Conservation (phyloP, 2,888 invertebrate genomes). For the Hydriomena furcata region DNA sequence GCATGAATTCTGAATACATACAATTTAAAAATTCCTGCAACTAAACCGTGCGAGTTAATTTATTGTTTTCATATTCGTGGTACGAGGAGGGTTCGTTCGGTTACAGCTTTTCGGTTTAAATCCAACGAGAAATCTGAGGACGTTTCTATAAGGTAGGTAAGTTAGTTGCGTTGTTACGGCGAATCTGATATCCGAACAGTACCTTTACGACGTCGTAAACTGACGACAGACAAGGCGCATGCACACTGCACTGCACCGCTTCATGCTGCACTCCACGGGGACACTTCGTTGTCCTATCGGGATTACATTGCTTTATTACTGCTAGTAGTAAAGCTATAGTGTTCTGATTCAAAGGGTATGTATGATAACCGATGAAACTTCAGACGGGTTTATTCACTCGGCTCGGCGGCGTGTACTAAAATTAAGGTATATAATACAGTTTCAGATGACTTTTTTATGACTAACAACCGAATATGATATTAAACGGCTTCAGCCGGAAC, state of each 20-base stretch:
- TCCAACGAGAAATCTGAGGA: background rate
- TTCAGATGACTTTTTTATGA: background rate
- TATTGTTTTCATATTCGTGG: slow-evolving; percentile 22
- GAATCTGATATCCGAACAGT: slow-evolving; percentile 2
- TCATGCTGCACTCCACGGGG: too few relatives aligned
- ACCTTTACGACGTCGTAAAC: slow-evolving; percentile 18
- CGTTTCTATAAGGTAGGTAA: too few relatives aligned
- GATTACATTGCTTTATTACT: too few relatives aligned
- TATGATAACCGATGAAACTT: too few relatives aligned
- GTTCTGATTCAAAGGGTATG: too few relatives aligned
- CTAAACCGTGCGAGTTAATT: slow-evolving; percentile 19
- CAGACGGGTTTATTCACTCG: background rate
- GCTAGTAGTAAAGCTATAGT: too few relatives aligned
- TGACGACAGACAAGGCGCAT: background rate
- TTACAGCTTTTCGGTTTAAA: background rate
- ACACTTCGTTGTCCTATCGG: too few relatives aligned
- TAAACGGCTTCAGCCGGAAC: background rate
- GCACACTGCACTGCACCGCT: background rate
- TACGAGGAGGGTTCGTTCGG: too few relatives aligned
- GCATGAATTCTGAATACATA: slow-evolving; percentile 20
- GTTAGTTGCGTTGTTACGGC: background rate
- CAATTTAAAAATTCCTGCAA: slow-evolving; percentile 16
- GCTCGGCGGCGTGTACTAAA: background rate
- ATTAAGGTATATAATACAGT: background rate
- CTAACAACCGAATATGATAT: background rate